These are phyloP conservation scores for Corythornis madagascariensis DNA, from an alignment of 2,113 vertebrate species.

Conservation along the genomic window DNA sequence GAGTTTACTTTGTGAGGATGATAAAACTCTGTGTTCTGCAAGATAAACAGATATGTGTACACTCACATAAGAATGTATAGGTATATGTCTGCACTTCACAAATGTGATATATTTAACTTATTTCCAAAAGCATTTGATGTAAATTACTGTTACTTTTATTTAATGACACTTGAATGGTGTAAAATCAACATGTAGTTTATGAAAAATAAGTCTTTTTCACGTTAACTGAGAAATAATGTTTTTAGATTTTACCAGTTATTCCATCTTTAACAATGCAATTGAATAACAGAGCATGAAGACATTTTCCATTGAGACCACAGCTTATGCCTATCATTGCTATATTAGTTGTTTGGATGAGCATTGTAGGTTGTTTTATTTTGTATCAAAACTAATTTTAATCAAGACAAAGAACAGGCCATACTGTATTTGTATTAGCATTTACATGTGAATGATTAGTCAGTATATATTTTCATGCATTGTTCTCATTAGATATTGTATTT, in stretches of 20 bases:
- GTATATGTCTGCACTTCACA: background rate
- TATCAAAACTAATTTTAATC: background rate
- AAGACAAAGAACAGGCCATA: background rate
- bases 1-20: background rate
- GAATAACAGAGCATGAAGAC: background rate
- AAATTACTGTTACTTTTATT: background rate
- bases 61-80: background rate
- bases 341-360: background rate
- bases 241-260: background rate
- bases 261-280: background rate
- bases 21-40: background rate
- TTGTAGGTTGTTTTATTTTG: conserved; percentile 19
- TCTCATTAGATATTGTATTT: conserved; percentile 24
- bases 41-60: background rate
- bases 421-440: background rate
- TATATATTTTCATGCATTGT: background rate
- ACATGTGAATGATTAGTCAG: background rate
- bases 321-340: background rate
- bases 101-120: background rate
- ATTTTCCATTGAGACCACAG: background rate
- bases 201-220: background rate
- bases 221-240: background rate
- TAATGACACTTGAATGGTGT: background rate
- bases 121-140: background rate
- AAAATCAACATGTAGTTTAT: background rate